Evolutionary conservation across 1,140 invertebrate genomes (phyloP), one percentile per base, ranked within the genome.

Genomic region (Drosophila setifemur): DNA sequence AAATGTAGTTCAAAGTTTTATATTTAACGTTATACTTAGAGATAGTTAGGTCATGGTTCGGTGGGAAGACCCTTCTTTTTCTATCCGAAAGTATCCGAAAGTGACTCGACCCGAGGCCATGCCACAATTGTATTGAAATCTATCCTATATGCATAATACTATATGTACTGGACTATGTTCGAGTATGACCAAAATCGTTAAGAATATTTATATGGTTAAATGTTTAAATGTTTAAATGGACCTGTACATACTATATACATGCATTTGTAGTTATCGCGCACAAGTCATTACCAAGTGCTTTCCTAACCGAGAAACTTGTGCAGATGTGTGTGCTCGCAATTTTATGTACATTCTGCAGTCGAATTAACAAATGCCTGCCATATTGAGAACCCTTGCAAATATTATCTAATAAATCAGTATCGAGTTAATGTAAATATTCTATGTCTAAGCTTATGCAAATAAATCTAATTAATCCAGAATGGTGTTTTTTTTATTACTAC

Each of bases 101-200:
- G n/a, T n/a, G n/a, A n/a, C n/a, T n/a, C n/a, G n/a, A n/a, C n/a
- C 31, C 31, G 8, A n/a, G 14, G 14, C 11, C 50, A 16, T 55
- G 19, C 25, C 29, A 11, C 60, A n/a, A 25, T 48, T 37, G 60
- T 64, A 64, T 63, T 63, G 26, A 63, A 63, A 33, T 33, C 55
- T 40, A 61, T 64, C 60, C 60, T 64, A 64, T 64, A 64, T 29
- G 25, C 55, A 39, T 63, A 29, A 63, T 29, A n/a, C n/a, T n/a
- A n/a, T 14, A 44, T n/a, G 25, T 23, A 60, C 31, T 28, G 25
- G 19, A 63, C 60, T 40, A 40, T 40, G 60, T n/a, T n/a, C n/a
- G n/a, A n/a, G n/a, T 63, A 64, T n/a, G 60, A 64, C 60, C 60
- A 64, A 64, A 64, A 63, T 64, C 49, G 57, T 64, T 64, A 61